A percentile compares a stretch with the other conserved stretches of the same genome.
Evolutionary conservation across 2,113 vertebrate species (phyloP).

Genomic region (Diphyllodes magnificus): DNA sequence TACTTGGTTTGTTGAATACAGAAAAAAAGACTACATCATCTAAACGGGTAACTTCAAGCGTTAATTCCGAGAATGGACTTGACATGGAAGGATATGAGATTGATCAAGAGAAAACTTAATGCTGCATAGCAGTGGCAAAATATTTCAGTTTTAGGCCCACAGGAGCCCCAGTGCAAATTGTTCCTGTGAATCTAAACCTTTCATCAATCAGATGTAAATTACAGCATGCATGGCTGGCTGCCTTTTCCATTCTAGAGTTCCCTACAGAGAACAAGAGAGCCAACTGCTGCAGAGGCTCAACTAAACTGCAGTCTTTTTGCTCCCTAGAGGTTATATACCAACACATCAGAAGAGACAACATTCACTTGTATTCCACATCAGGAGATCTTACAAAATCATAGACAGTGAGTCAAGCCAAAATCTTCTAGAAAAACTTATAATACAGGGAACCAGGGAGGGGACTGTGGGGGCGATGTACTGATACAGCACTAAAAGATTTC

Average conservation of each 20-base stretch:
- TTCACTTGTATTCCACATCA: constrained; percentile 12
- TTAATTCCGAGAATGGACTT: constrained; percentile 57
- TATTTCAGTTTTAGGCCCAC: constrained; percentile 65
- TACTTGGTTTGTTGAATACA: background rate
- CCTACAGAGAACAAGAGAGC: constrained; percentile 60
- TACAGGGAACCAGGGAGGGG: background rate
- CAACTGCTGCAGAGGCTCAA: constrained; percentile 59
- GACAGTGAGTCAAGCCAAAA: background rate
- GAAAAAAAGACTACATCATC: background rate
- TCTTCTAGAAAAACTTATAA: background rate
- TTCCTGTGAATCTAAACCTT: constrained; percentile 74
- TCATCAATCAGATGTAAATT: constrained; percentile 80
- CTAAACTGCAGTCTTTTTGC: constrained; percentile 25
- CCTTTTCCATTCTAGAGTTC: constrained; percentile 63
- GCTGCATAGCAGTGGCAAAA: constrained; percentile 54
- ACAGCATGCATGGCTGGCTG: constrained; percentile 69
- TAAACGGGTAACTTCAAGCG: constrained; percentile 33
- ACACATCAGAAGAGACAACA: constrained; percentile 8
- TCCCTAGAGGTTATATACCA: constrained; percentile 18
- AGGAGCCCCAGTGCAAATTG: constrained; percentile 71
- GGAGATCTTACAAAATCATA: constrained; percentile 4
- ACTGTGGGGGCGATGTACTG: background rate
- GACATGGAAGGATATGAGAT: constrained; percentile 45
- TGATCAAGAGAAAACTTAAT: constrained; percentile 71
- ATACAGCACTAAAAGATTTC: background rate